Evolutionary conservation across 2,888 invertebrate species (phyloP), one percentile per base, ranked within the genome.

Genomic region (Metalampra italica): DNA sequence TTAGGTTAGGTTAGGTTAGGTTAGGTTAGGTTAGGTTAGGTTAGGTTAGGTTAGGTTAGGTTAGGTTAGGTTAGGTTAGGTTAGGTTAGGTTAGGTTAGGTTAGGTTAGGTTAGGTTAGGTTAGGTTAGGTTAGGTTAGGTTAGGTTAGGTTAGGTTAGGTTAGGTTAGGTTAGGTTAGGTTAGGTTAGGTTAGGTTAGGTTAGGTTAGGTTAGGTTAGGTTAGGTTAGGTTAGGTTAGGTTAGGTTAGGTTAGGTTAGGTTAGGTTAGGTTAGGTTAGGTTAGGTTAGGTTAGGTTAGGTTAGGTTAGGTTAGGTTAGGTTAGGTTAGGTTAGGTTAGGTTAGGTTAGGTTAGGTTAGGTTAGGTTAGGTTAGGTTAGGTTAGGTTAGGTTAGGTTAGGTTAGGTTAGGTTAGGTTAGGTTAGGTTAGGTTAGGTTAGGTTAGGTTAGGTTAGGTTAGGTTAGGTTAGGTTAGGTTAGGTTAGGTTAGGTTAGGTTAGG

Each of bases 381-480:
- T 48, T 48, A 48, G 43, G 48, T 47, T 48, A 48, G 48, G 48
- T 48, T 48, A 48, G 48, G 48, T 43, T 48, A 48, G 48, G 48
- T 48, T 48, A 44, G 48, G 48, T 48, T 48, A 48, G 48, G 48
- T 48, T 48, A 44, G 48, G 48, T 48, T 48, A 48, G 48, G 48
- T 48, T 48, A 48, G 48, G 48, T 30, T 44, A 44, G 44, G 48
- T 48, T 48, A 44, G 48, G 48, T 48, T 48, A 48, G 48, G 48
- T 48, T 48, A 48, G 48, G 48, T 48, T 48, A 48, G 48, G 48
- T 48, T 48, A 48, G 48, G 48, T 48, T 48, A 48, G 48, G 48
- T 48, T 48, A 48, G 48, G 48, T 48, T 48, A 44, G 44, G 48
- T 48, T 48, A 48, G 30, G 48, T 48, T 48, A 48, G 48, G 48